A percentile compares a stretch with the other conserved stretches of the same genome.
phyloP scores from a whole-genome alignment of 2,888 invertebrate species.

The Eupithecia tripunctaria region DNA sequence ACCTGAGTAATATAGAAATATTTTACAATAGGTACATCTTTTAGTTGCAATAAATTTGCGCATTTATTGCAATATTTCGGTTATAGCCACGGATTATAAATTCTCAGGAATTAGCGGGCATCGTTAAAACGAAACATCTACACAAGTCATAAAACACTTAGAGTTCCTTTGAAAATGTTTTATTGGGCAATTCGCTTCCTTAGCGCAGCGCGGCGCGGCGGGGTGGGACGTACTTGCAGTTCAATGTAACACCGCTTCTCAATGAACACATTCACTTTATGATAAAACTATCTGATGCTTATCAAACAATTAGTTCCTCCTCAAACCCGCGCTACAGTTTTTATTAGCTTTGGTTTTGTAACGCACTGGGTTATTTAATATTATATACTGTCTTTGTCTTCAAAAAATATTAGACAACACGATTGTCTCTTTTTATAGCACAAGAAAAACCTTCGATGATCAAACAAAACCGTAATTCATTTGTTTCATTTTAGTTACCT shows the following conservation, averaged over 20 bases:
- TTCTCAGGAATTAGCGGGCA: constrained; percentile 21
- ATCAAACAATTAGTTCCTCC: not conserved
- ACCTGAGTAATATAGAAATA: not conserved
- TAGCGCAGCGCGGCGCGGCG: constrained; percentile 11
- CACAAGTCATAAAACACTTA: constrained; percentile 43
- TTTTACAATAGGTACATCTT: not conserved
- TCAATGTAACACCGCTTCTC: constrained; percentile 20
- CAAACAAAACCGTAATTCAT: not conserved
- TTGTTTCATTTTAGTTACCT: too few species aligned
- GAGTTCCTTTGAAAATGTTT: constrained; percentile 44
- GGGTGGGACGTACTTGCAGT: constrained; percentile 12
- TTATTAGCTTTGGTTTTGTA: not conserved
- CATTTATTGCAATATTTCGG: constrained; percentile 6
- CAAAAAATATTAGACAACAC: not conserved
- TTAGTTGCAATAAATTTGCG: not conserved
- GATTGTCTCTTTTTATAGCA: not conserved
- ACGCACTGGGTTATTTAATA: not conserved
- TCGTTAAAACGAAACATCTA: constrained; percentile 40
- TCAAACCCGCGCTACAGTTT: not conserved
- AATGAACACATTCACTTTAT: constrained; percentile 32
- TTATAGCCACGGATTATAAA: constrained; percentile 20
- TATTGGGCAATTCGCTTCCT: constrained; percentile 35
- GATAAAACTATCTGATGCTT: not conserved
- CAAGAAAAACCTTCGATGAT: not conserved
- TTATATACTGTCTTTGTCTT: not conserved